Conservation (phyloP, 1,140 invertebrate genomes). For the Heliconius hermathena region DNA sequence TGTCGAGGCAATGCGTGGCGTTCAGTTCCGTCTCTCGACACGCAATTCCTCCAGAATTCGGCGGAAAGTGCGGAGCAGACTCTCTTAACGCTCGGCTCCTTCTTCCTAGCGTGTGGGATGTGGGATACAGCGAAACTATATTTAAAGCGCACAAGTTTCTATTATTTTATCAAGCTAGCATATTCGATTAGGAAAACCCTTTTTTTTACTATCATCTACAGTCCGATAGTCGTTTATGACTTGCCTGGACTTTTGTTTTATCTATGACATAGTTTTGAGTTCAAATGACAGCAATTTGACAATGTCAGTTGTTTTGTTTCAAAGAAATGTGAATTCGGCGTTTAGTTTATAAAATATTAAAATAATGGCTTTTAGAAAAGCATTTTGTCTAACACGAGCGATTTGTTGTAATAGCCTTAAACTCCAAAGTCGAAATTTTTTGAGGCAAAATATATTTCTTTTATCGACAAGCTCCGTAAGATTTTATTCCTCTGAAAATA, state of each 20-base stretch:
- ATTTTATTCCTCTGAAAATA: constrained; percentile 65
- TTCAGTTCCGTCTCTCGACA: no score
- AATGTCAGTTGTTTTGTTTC: constrained; percentile 38
- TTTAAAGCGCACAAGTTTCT: no score
- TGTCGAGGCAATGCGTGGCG: no score
- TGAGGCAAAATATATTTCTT: constrained; percentile 61
- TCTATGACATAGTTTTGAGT: neutral
- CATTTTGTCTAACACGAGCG: constrained; percentile 62
- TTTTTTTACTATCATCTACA: neutral
- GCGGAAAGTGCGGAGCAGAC: no score
- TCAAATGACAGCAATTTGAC: constrained; percentile 18
- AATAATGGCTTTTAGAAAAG: constrained; percentile 74
- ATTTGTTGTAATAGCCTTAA: constrained; percentile 56
- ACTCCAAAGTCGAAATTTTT: constrained; percentile 55
- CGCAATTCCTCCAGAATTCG: no score
- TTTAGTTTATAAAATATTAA: constrained; percentile 41
- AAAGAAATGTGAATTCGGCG: constrained; percentile 60
- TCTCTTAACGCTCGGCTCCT: no score
- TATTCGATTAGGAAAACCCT: no score
- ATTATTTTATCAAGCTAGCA: no score
- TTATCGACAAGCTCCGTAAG: constrained; percentile 57
- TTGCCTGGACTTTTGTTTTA: neutral
- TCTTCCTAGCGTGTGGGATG: no score
- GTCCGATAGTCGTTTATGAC: neutral
- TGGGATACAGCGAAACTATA: no score